These are phyloP conservation scores for Drosophila vallismaia DNA, from an alignment of 2,888 invertebrate genomes.

Conservation along the genomic window DNA sequence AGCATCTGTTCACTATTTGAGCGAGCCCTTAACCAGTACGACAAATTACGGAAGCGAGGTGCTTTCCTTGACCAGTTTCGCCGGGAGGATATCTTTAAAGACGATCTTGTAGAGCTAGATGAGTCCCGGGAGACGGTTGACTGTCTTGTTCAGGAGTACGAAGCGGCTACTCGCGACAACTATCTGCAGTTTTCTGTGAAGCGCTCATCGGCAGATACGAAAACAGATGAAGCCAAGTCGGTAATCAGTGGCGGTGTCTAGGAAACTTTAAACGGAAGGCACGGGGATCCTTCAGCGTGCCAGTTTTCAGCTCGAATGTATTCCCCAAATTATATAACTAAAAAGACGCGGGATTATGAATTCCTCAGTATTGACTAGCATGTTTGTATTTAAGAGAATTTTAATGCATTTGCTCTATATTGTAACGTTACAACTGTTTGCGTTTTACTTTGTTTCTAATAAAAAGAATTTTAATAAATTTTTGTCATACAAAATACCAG, in stretches of 20 bases:
- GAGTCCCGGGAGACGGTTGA: conserved; percentile 95
- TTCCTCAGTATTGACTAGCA: conserved; percentile 15
- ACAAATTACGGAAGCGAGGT: conserved; percentile 96
- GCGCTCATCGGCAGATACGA: conserved; percentile 13
- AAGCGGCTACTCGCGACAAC: conserved; percentile 95
- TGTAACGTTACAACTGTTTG: conserved; percentile 2
- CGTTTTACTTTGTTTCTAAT: conserved; percentile 3
- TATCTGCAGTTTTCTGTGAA: conserved; percentile 86
- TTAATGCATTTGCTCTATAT: too few species aligned
- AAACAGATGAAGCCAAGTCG: conserved; percentile 44
- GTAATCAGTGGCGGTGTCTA: not conserved
- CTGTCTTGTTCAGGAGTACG: conserved; percentile 96
- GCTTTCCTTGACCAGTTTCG: conserved; percentile 99
- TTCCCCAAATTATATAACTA: not conserved
- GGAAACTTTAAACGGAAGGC: not conserved
- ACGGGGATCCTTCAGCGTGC: conserved; percentile 39
- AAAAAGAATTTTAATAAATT: not conserved
- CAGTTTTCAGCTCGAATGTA: conserved; percentile 41
- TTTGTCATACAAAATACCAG: not conserved
- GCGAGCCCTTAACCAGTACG: conserved; percentile 95
- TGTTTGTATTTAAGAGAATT: not conserved
- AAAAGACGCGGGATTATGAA: conserved; percentile 8
- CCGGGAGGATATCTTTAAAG: conserved; percentile 97
- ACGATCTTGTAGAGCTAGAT: conserved; percentile 95
- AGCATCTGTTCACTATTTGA: conserved; percentile 98